Percentiles rank a stretch among this genome's conserved stretches.
phyloP scores from a whole-genome alignment of 2,113 vertebrate genomes.

The Carassius auratus region DNA sequence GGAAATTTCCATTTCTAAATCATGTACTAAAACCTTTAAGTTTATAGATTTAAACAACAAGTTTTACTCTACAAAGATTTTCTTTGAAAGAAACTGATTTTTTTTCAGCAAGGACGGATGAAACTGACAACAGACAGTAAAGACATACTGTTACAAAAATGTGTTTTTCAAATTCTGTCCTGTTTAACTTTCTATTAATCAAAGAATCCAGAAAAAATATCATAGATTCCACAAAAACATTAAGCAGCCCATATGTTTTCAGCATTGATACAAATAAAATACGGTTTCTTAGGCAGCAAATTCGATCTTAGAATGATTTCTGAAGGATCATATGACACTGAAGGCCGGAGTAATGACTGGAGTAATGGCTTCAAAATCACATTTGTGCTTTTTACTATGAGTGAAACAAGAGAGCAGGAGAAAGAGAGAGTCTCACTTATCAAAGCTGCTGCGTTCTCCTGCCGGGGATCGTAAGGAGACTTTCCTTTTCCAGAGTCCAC shows the following conservation, averaged over 20 bases:
- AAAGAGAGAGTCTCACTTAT: constrained; percentile 73
- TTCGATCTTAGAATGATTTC: background rate
- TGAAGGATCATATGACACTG: background rate
- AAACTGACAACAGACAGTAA: no score
- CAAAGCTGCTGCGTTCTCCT: constrained; percentile 79
- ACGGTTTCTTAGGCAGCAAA: background rate
- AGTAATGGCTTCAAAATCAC: background rate
- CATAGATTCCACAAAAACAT: background rate
- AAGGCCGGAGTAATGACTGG: background rate
- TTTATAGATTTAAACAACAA: background rate
- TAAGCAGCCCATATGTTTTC: background rate
- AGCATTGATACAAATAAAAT: background rate
- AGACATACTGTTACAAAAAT: no score
- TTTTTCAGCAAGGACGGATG: background rate
- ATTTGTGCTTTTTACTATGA: background rate
- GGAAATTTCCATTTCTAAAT: no score
- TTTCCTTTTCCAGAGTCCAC: constrained; percentile 83
- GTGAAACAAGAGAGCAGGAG: background rate
- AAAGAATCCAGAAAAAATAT: background rate
- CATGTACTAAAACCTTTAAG: background rate
- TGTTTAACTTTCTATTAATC: background rate
- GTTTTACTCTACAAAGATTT: background rate
- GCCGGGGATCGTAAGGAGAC: constrained; percentile 83
- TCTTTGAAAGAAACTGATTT: background rate
- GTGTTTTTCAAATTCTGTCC: background rate